phyloP scores from a whole-genome alignment of 2,888 invertebrate genomes.

The Scrobipalpa atriplicella region DNA sequence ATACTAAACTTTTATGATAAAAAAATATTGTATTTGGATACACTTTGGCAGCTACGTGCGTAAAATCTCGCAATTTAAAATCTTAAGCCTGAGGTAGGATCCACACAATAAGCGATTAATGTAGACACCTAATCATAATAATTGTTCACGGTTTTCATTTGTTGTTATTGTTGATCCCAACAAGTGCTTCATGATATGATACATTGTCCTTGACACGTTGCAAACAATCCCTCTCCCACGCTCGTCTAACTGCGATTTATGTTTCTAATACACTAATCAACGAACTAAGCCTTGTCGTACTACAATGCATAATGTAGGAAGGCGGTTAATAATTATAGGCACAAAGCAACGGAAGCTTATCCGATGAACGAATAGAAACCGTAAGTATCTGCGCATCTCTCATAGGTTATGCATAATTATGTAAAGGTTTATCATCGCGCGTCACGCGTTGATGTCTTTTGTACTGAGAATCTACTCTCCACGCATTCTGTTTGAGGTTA shows the following conservation, averaged over 20 bases:
- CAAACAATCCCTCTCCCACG: slow-evolving; percentile 69
- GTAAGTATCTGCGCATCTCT: neutral
- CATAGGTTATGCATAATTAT: slow-evolving; percentile 8
- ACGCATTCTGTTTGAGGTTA: neutral
- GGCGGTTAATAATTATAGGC: slow-evolving; percentile 13
- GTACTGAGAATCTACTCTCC: neutral
- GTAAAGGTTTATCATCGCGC: neutral
- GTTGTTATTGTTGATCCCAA: slow-evolving; percentile 29
- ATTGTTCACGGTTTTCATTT: slow-evolving; percentile 27
- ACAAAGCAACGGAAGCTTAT: slow-evolving; percentile 21
- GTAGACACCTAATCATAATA: slow-evolving; percentile 30
- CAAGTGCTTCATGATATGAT: slow-evolving; percentile 35
- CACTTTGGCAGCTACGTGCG: slow-evolving; percentile 29
- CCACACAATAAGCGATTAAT: slow-evolving; percentile 21
- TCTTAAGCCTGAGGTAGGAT: neutral
- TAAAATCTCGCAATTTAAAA: slow-evolving; percentile 26
- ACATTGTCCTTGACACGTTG: slow-evolving; percentile 62
- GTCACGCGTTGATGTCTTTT: slow-evolving; percentile 8
- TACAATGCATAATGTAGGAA: slow-evolving; percentile 30
- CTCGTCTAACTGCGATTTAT: slow-evolving; percentile 56
- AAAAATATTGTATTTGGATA: neutral
- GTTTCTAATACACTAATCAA: slow-evolving; percentile 53
- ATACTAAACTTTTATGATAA: no score
- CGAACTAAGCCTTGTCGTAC: slow-evolving; percentile 32
- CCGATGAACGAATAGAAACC: neutral